Base-by-base conservation (phyloP, 1,140 invertebrate species). In the Drosophila varians region DNA sequence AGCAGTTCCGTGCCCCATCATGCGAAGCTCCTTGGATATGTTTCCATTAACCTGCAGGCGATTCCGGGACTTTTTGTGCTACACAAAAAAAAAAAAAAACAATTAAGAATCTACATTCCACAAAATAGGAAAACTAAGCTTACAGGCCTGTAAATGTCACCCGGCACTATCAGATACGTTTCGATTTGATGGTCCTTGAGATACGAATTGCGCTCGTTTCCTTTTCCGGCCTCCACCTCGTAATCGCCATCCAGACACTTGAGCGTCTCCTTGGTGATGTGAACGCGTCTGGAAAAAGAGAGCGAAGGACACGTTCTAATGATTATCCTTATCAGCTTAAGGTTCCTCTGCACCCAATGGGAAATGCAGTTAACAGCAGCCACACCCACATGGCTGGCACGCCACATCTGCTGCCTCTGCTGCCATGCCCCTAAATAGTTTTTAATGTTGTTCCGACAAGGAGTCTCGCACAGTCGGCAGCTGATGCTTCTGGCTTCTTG, bases 261-360 rank as follows among this genome's bases (percentile, higher is more conserved):
- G 18, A 98, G 92, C 0, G 98, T 98, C 86, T 98, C 97, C 90
- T 96, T 95, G 0, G 98, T 99, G 52, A 99, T 97, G 91, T 99
- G 98, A n/a, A 99, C 96, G 47, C 97, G 94, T 34, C 97, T 98
- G 60, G 25, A 42, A 16, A 6, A 5, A 38, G 26, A 9, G 28
- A 31, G 28, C 9, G 26, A 16, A 43, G 34, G 25, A 48, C 53
- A 52, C 53, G 64, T 61, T n/a, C 61, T 36, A 47, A 48, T 70
- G 38, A 65, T 66, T 53, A 66, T 66, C 46, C 31, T 1, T 21
- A 11, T 23, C 46, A n/a, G 62, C 60, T 66, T 43, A 28, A 1
- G 58, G 52, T 42, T 54, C 28, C 42, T n/a, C 14, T 53, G 38
- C 6, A n/a, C 25, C 19, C 19, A 5, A 12, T 16, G 14, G n/a